A percentile compares a stretch with the other conserved stretches of the same genome.
phyloP scores from a whole-genome alignment of 2,797 vertebrate genomes.

The Xiphorhynchus erythropygius region DNA sequence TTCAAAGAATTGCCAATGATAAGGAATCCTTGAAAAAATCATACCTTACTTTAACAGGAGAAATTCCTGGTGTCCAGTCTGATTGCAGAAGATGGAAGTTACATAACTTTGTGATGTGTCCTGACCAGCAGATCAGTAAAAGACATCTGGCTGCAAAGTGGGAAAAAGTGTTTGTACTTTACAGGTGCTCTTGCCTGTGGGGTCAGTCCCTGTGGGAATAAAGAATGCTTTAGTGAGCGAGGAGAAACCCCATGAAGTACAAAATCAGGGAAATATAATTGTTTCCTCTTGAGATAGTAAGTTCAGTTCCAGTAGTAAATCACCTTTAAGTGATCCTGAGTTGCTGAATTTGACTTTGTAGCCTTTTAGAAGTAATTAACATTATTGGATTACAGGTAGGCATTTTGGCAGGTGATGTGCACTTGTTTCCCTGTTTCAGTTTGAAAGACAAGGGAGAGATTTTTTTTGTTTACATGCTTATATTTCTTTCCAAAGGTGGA shows the following conservation, averaged over 20 bases:
- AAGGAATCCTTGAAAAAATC: neutral
- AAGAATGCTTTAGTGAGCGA: neutral
- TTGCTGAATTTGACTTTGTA: neutral
- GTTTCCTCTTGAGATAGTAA: neutral
- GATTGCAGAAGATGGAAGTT: neutral
- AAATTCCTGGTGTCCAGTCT: neutral
- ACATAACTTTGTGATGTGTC: neutral
- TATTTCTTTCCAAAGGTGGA: conserved; percentile 46
- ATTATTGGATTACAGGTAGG: neutral
- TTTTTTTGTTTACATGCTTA: conserved; percentile 16
- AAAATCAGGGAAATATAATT: neutral
- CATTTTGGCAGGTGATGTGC: neutral
- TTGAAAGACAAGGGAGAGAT: neutral
- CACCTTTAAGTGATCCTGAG: neutral
- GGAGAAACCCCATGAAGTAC: neutral
- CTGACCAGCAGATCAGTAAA: neutral
- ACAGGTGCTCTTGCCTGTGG: neutral
- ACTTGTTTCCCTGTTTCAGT: neutral
- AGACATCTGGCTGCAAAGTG: neutral
- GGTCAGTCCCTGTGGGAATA: neutral
- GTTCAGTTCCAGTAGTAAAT: neutral
- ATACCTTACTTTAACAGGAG: neutral
- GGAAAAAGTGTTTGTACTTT: neutral
- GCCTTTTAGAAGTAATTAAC: neutral
- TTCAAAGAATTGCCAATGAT: neutral